Evolutionary conservation across 2,888 invertebrate genomes (phyloP), one percentile per base, ranked within the genome.

Genomic region (Phaonia tiefii): DNA sequence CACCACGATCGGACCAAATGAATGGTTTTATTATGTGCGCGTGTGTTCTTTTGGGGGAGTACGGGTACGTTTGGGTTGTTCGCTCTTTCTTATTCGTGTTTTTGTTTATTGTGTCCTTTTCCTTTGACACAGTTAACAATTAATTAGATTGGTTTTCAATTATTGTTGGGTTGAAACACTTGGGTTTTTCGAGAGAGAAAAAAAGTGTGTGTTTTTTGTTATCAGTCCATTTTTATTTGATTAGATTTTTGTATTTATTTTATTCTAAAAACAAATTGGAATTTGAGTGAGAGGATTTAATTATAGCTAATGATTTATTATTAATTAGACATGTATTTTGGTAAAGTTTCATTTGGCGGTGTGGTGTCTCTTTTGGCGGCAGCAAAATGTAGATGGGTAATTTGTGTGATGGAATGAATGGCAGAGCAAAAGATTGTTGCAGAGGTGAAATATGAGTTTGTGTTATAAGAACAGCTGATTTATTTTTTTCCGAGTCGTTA

Each of bases 181-280:
- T n/a, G n/a, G n/a, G n/a, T n/a, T n/a, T n/a, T n/a, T n/a, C n/a
- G n/a, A n/a, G n/a, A n/a, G n/a, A n/a, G n/a, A n/a, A n/a, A n/a
- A n/a, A n/a, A n/a, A n/a, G n/a, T n/a, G n/a, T n/a, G n/a, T n/a
- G n/a, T n/a, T n/a, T n/a, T 65, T 44, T 44, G 1, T 20, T 65
- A 42, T 65, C 31, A 65, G 20, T 42, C 46, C 44, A 65, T 63
- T 63, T 39, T 42, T 11, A n/a, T n/a, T 5, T 60, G 4, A 1
- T 31, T 31, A n/a, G 26, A 4, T 60, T 39, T 8, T 39, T 63
- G 11, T 51, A 10, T 63, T 63, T 63, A 15, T 39, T 42, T 63
- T 63, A 22, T 63, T 63, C 49, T 49, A 49, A 49, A 49, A 49
- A 49, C 49, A 49, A 49, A 49, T 8, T 10, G 20, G 49, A 20